Evolutionary conservation across 2,797 vertebrate genomes (phyloP), one percentile per base, ranked within the genome.

Genomic region (Myotis myotis): DNA sequence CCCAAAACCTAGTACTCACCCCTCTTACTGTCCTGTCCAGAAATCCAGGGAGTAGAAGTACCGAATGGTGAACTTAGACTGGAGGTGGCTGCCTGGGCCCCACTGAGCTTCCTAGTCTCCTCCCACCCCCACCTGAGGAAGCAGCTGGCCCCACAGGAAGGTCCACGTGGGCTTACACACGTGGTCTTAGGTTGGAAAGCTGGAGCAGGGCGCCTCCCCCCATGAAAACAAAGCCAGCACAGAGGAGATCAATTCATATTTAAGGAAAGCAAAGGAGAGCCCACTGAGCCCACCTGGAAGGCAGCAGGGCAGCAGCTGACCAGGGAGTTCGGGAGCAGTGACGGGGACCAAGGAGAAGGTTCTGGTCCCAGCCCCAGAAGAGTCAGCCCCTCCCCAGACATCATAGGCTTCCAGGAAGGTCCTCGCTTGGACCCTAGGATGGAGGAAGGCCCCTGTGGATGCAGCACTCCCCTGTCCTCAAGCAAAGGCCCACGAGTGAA

Each of bases 391-490:
- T 36, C 92, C 0, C 98, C 95, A 49, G 97, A 97, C 25, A 89
- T 95, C 5, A 53, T 49, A 11, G 88, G 71, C 10, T 71, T 95
- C 70, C 74, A 8, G 0, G 23, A 85, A 51, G 78, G 78, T 16
- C n/a, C 85, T 12, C 68, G 19, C 41, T 66, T 70, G 44, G 75
- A 78, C 9, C 36, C 57, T 41, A 38, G 47, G 55, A 93, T 16
- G 36, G 47, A 93, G 98, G 98, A 33, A 83, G 98, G 38, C 98
- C 99, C 41, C 97, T 98, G 74, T 91, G 98, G 47, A 96, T 99
- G 44, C 99, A 99, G 93, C 98, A 98, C 87, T 99, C 99, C 0
- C 99, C 99, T 0, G 98, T 99, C 95, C 97, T 98, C 95, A 98
- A 98, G 94, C 97, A 97, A 30, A 84, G 96, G 78, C 87, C 97